Conservation (phyloP, 2,113 vertebrate genomes). For the Corapipo altera region DNA sequence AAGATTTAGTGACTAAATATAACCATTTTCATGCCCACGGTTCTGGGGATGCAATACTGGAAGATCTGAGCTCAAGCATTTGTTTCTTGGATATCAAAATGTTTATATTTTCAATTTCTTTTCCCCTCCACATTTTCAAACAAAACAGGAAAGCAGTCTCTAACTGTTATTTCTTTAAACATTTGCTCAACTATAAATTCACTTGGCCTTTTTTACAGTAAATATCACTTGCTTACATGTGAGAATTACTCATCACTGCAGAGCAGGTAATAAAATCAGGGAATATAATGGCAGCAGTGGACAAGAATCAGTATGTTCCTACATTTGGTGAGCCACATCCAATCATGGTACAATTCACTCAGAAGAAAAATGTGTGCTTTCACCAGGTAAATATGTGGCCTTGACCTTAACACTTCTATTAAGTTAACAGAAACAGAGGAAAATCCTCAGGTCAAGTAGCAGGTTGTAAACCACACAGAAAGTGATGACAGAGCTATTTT, state of each 20-base stretch:
- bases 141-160: not conserved
- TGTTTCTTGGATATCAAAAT: not conserved
- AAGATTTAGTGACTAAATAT: not conserved
- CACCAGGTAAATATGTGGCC: not conserved
- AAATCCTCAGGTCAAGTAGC: not conserved
- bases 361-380: not conserved
- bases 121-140: not conserved
- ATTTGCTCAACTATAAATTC: not conserved
- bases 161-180: constrained; percentile 5
- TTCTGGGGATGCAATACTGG: not conserved
- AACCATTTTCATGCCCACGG: not conserved
- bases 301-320: not conserved
- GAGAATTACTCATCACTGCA: not conserved
- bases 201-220: not conserved
- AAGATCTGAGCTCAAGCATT: not conserved
- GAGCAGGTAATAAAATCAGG: not conserved
- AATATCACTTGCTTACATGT: not conserved
- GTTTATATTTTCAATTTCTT: not conserved
- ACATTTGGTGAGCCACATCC: not conserved
- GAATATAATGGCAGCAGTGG: not conserved
- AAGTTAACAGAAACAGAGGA: not conserved
- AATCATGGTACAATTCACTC: not conserved
- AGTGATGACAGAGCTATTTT: not conserved
- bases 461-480: not conserved
- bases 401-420: not conserved